Base-by-base conservation (phyloP, 2,888 invertebrate species). In the Pyrrhia umbra region DNA sequence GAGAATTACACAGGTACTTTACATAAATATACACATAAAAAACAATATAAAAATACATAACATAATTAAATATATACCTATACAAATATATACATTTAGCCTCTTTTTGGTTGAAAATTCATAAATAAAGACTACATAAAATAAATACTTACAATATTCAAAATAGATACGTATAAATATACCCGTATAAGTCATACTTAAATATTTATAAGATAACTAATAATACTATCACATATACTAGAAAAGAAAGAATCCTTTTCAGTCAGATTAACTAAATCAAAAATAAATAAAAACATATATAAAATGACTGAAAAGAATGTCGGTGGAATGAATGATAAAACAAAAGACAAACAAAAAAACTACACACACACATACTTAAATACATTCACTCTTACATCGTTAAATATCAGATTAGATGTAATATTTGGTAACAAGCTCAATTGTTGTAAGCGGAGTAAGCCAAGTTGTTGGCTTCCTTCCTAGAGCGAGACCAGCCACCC, bases 381-480 rank as follows among this genome's bases (percentile, higher is more conserved):
- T 85, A 87, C 87, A 86, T 84, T 84, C 87, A 85, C 75, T 82
- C 79, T 81, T 69, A 54, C 42, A 37, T 54, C 15, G 13, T 62
- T 55, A 49, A 56, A 68, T 61, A 18, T 68, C 50, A 50, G 57
- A 55, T 60, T 43, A 47, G 23, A 45, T n/a, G 18, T 51, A 80
- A 77, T 82, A 81, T 86, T 88, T 87, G 86, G 86, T 85, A 65
- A 60, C 10, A 64, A 73, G 69, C 75, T 85, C 86, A 90, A 60
- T 89, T 90, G 25, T 77, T 83, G 80, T 95, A 92, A 8, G 88
- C 93, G 0, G 94, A 92, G 68, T 95, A 95, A 0, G 95, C 94
- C 62, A 94, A 55, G 73, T 85, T 91, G 59, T 85, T 90, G 25
- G 85, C 93, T n/a, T 93, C 94, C 2, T 90, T 91, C 57, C 87